Percentiles rank a stretch among this genome's conserved stretches.
phyloP scores from a whole-genome alignment of 2,888 invertebrate species.

The Agrotis exclamationis region DNA sequence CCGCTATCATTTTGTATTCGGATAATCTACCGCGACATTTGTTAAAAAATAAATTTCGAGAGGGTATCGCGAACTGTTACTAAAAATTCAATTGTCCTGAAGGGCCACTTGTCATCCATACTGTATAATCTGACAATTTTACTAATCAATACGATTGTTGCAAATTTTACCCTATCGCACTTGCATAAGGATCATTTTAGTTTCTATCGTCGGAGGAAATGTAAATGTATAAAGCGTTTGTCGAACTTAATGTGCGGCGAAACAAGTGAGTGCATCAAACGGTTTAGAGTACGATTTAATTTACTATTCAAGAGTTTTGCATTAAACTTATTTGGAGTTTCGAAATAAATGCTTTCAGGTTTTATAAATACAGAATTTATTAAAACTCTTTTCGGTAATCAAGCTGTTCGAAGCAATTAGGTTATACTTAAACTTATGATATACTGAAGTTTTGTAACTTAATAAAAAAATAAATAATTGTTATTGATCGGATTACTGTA shows the following conservation, averaged over 20 bases:
- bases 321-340: conserved; percentile 46
- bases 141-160: conserved; percentile 27
- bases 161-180: conserved; percentile 34
- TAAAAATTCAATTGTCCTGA: conserved; percentile 86
- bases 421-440: no score
- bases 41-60: conserved; percentile 87
- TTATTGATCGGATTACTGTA: neutral
- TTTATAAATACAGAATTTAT: neutral
- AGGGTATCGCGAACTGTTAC: conserved; percentile 85
- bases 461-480: neutral
- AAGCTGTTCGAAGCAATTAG: neutral
- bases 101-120: conserved; percentile 82
- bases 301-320: conserved; percentile 68
- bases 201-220: conserved; percentile 38
- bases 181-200: conserved; percentile 51
- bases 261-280: conserved; percentile 73
- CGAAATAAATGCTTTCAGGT: neutral
- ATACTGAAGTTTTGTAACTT: no score
- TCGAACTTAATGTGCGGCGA: conserved; percentile 65
- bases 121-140: conserved; percentile 61
- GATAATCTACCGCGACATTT: conserved; percentile 88
- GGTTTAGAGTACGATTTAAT: conserved; percentile 63
- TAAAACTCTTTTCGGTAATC: neutral
- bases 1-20: conserved; percentile 74
- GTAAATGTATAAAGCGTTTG: conserved; percentile 67